Conservation (phyloP, 2,113 vertebrate genomes). For the Chionodraco myersi region DNA sequence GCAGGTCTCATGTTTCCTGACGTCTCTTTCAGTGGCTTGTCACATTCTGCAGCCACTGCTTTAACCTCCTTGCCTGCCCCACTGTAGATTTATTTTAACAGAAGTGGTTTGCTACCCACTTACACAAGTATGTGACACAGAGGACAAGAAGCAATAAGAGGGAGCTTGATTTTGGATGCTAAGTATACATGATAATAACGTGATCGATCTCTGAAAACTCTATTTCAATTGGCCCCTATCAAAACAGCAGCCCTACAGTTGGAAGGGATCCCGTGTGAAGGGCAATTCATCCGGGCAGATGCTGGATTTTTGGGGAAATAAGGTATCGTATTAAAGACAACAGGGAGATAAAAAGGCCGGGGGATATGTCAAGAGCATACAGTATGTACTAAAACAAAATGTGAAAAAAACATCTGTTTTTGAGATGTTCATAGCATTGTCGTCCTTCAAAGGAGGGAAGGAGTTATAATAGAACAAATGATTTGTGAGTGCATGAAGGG, state of each 20-base stretch:
- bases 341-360: neutral
- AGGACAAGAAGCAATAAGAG: constrained; percentile 11
- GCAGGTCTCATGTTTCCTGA: constrained; percentile 22
- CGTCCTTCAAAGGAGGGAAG: constrained; percentile 40
- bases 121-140: constrained; percentile 10
- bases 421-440: neutral
- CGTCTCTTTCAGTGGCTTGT: constrained; percentile 31
- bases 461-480: neutral
- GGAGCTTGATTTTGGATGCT: constrained; percentile 25
- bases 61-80: constrained; percentile 8
- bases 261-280: constrained; percentile 54
- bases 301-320: neutral
- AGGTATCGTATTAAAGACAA: constrained; percentile 9
- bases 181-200: constrained; percentile 44
- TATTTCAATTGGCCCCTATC: constrained; percentile 46
- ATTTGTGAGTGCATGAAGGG: constrained; percentile 23
- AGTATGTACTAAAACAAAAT: neutral
- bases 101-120: constrained; percentile 11
- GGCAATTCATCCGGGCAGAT: constrained; percentile 26
- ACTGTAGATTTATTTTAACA: constrained; percentile 25
- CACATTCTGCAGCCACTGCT: constrained; percentile 43
- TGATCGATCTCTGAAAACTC: constrained; percentile 58
- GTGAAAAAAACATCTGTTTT: neutral
- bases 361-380: neutral
- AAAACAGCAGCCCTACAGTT: constrained; percentile 13